A percentile compares a stretch with the other conserved stretches of the same genome.
Evolutionary conservation across 2,113 vertebrate genomes (phyloP).

Genomic region (Eupsittula cactorum): DNA sequence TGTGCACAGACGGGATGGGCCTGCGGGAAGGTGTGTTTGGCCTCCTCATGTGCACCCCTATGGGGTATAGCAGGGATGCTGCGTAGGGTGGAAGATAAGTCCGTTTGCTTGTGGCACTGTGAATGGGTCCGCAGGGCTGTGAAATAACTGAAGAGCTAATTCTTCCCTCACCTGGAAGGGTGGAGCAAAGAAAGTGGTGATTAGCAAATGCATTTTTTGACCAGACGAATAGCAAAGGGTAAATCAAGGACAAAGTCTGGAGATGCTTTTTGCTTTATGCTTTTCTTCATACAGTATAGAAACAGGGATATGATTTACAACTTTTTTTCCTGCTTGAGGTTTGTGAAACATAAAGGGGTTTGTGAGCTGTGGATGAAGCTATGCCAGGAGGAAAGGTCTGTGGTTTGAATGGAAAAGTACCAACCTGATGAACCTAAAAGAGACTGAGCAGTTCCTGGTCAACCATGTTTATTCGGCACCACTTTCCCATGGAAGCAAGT

Average conservation of each 20-base stretch:
- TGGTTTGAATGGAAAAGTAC: neutral
- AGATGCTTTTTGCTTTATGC: neutral
- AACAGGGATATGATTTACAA: neutral
- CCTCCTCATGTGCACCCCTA: neutral
- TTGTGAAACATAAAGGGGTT: neutral
- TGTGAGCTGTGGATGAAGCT: neutral
- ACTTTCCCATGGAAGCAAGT: constrained; percentile 19
- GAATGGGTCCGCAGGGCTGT: accelerated
- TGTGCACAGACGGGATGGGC: neutral
- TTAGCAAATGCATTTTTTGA: neutral
- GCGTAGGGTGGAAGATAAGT: neutral
- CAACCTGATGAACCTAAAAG: neutral
- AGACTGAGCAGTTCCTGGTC: neutral
- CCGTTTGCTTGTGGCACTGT: neutral
- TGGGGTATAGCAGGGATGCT: neutral
- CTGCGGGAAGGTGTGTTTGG: accelerated
- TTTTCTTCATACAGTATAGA: neutral
- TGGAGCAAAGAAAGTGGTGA: neutral
- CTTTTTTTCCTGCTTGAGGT: neutral
- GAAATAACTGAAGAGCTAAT: neutral
- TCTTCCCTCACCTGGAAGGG: neutral
- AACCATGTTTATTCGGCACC: neutral
- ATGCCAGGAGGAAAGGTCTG: neutral
- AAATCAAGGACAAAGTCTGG: neutral
- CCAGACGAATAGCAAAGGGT: neutral